phyloP scores from a whole-genome alignment of 1,140 invertebrate genomes.

The Bombus confusus region DNA sequence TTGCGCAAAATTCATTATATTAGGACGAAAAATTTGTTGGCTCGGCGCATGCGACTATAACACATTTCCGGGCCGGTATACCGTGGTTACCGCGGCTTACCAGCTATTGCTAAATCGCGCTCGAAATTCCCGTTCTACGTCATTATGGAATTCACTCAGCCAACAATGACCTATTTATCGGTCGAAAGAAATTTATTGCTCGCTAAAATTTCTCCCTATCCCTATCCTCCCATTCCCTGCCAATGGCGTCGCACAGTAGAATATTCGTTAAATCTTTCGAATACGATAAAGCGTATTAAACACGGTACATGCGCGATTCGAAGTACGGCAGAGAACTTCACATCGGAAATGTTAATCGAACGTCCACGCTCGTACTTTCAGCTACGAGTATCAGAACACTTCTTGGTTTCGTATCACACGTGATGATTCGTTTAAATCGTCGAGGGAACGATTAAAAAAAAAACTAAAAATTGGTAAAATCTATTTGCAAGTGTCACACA shows the following conservation, averaged over 20 bases:
- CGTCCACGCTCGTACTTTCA: no score
- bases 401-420: no score
- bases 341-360: no score
- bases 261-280: not conserved
- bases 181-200: constrained; percentile 18
- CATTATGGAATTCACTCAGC: constrained; percentile 47
- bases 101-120: constrained; percentile 48
- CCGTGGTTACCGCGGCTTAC: constrained; percentile 53
- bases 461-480: no score
- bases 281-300: not conserved
- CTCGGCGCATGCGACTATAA: constrained; percentile 33
- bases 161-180: constrained; percentile 39
- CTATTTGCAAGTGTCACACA: no score
- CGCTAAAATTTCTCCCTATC: not conserved
- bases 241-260: not conserved
- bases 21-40: constrained; percentile 40
- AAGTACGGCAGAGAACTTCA: no score
- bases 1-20: not conserved
- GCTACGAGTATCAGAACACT: no score
- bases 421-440: no score
- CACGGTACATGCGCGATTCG: no score
- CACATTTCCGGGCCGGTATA: constrained; percentile 32
- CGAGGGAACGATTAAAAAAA: accelerated
- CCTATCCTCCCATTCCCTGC: no score
- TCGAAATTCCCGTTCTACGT: constrained; percentile 45